Percentiles rank a stretch among this genome's conserved stretches.
These are phyloP conservation scores for Hydriomena furcata DNA, from an alignment of 2,888 invertebrate species.

Conservation along the genomic window DNA sequence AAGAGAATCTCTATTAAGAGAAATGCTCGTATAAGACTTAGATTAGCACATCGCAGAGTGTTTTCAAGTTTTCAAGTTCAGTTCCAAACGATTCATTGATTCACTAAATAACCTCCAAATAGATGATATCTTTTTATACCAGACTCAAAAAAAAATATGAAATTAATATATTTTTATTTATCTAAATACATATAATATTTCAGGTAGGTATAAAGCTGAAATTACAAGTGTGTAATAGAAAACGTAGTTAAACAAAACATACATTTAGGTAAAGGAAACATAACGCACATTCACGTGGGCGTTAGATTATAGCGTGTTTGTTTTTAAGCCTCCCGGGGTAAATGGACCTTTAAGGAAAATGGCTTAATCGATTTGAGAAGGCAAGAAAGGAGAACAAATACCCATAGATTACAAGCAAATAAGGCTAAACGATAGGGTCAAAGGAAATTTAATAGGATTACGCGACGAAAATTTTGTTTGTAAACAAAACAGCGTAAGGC, in stretches of 20 bases:
- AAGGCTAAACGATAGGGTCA: conserved; percentile 25
- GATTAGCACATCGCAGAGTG: no score
- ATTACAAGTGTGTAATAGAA: no score
- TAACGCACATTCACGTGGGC: conserved; percentile 40
- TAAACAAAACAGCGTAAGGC: neutral
- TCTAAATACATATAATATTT: no score
- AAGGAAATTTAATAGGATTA: conserved; percentile 11
- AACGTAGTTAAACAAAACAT: conserved; percentile 2
- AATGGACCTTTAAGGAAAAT: conserved; percentile 62
- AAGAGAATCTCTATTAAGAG: no score
- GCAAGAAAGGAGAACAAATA: conserved; percentile 34
- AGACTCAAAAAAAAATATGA: no score
- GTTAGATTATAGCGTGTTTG: conserved; percentile 49
- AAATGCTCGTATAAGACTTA: no score
- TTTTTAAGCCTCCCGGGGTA: conserved; percentile 53
- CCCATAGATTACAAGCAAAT: conserved; percentile 37
- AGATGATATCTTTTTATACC: no score
- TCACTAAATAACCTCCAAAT: no score
- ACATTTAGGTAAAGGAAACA: conserved; percentile 25
- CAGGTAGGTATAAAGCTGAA: no score
- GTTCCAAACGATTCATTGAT: no score
- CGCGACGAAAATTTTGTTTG: neutral
- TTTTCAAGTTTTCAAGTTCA: no score
- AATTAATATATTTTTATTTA: no score
- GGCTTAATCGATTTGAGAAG: conserved; percentile 55